Conservation (phyloP, 1,140 invertebrate genomes). For the Drosophila elegans region DNA sequence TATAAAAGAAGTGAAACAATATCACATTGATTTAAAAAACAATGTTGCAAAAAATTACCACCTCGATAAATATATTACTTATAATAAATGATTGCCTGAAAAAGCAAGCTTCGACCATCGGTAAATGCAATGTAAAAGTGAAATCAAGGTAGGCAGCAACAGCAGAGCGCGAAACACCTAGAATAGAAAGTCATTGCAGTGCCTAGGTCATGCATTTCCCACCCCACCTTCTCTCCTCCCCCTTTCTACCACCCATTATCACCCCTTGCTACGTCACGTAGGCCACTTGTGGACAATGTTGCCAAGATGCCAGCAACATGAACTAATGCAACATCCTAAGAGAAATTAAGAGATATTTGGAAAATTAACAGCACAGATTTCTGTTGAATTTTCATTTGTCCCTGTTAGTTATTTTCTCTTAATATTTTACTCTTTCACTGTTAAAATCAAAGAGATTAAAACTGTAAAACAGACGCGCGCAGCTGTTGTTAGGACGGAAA, state of each 20-base stretch:
- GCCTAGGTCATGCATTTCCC: constrained; percentile 46
- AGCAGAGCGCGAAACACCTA: constrained; percentile 6
- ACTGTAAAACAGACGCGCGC: constrained; percentile 33
- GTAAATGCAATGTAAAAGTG: constrained; percentile 31
- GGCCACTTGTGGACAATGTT: constrained; percentile 46
- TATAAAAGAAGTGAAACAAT: too few relatives aligned
- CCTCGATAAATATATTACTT: neutral
- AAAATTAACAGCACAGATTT: neutral
- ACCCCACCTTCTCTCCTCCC: neutral
- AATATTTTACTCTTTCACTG: constrained; percentile 42
- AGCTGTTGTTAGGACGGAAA: constrained; percentile 60
- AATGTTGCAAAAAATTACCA: too few relatives aligned
- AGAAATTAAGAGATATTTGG: constrained; percentile 1
- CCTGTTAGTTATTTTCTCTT: neutral
- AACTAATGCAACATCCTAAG: constrained; percentile 5
- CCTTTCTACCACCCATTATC: neutral
- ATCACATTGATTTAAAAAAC: too few relatives aligned
- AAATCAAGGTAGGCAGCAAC: constrained; percentile 34
- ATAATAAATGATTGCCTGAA: neutral
- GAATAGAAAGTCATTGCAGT: constrained; percentile 46
- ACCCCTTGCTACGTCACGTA: constrained; percentile 41
- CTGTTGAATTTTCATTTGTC: constrained; percentile 1
- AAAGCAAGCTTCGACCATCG: constrained; percentile 24
- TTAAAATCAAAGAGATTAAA: constrained; percentile 42
- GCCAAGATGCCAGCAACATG: constrained; percentile 25